Conservation (phyloP, 2,113 vertebrate genomes). For the Benitochromis conjunctus region DNA sequence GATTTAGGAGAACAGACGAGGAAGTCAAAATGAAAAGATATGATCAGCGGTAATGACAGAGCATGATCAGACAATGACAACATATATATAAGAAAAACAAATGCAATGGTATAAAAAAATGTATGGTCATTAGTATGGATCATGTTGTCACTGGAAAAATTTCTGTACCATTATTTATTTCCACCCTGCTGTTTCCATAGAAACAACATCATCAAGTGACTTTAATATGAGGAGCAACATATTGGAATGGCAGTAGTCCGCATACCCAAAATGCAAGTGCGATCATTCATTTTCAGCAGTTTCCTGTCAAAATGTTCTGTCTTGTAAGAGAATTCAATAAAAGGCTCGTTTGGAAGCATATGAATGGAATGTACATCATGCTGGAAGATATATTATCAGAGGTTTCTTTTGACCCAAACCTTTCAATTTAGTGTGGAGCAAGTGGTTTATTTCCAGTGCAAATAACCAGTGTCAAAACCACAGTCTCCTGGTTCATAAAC, state of each 20-base stretch:
- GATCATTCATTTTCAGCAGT: not conserved
- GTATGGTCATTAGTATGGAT: not conserved
- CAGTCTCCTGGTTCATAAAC: not conserved
- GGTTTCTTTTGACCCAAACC: not conserved
- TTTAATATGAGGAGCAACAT: not conserved
- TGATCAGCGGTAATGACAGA: not conserved
- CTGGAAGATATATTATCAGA: not conserved
- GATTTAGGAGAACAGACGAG: not conserved
- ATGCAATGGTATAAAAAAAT: not conserved
- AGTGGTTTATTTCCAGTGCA: not conserved
- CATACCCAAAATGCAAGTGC: not conserved
- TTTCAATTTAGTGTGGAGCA: not conserved
- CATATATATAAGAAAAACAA: not conserved
- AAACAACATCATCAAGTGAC: not conserved
- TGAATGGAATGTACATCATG: not conserved
- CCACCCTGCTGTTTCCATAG: not conserved
- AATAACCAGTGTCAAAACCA: not conserved
- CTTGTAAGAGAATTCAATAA: not conserved
- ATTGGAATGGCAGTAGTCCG: not conserved
- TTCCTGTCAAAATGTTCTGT: not conserved
- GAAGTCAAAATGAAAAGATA: not conserved
- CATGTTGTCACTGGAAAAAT: not conserved
- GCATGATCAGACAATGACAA: not conserved
- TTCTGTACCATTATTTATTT: not conserved
- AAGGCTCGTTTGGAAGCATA: not conserved